Evolutionary conservation across 1,140 invertebrate genomes (phyloP).

Genomic region (Platyscapa corneri): DNA sequence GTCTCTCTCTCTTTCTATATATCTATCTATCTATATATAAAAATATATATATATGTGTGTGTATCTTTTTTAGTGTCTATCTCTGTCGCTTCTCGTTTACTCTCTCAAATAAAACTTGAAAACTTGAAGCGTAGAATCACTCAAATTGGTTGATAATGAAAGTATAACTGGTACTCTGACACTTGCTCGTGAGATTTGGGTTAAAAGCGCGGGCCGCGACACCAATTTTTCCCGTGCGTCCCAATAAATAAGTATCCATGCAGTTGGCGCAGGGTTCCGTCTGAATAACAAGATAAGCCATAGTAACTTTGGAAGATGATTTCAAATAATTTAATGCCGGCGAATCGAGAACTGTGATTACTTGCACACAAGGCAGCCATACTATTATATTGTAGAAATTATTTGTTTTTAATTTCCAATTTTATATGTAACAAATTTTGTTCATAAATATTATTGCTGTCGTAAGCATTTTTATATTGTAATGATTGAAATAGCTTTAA

Average conservation of each 20-base stretch:
- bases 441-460: background rate
- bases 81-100: background rate
- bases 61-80: no score
- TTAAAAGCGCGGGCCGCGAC: slow-evolving; percentile 19
- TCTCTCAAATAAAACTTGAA: background rate
- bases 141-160: slow-evolving; percentile 11
- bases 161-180: background rate
- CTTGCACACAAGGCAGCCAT: background rate
- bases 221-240: slow-evolving; percentile 2
- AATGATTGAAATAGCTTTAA: background rate
- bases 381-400: background rate
- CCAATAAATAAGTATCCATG: background rate
- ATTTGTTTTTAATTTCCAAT: background rate
- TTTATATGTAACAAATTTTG: background rate
- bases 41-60: no score
- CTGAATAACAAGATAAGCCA: background rate
- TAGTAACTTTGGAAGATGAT: background rate
- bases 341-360: background rate
- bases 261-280: background rate
- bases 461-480: background rate
- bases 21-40: no score
- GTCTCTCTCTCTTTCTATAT: background rate
- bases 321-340: slow-evolving; percentile 1
- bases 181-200: slow-evolving; percentile 9
- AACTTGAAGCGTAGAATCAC: background rate